A percentile compares a stretch with the other conserved stretches of the same genome.
Evolutionary conservation across 1,140 invertebrate species (phyloP).

Genomic region (Drosophila ironensis): DNA sequence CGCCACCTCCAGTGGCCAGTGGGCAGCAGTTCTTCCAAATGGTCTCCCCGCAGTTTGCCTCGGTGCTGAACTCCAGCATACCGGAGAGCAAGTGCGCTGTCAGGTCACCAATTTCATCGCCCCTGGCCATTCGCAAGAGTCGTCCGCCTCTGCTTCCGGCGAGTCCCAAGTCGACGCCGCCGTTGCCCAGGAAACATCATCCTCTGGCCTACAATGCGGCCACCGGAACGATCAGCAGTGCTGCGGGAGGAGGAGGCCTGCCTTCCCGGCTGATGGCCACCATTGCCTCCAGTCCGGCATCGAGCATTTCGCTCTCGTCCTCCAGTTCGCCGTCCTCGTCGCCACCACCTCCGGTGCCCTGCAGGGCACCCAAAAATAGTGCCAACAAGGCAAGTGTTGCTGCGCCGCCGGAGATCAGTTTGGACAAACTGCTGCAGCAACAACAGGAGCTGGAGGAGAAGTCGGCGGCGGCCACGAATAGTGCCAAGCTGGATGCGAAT

Average conservation of each 20-base stretch:
- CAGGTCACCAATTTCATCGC: slow-evolving; percentile 70
- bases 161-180: slow-evolving; percentile 77
- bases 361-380: slow-evolving; percentile 63
- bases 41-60: slow-evolving; percentile 70
- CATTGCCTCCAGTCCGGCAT: slow-evolving; percentile 62
- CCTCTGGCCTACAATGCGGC: slow-evolving; percentile 70
- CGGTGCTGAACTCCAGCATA: slow-evolving; percentile 67
- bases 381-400: not conserved
- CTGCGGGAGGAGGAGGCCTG: slow-evolving; percentile 35
- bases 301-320: slow-evolving; percentile 71
- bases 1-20: slow-evolving; percentile 41
- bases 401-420: slow-evolving; percentile 40
- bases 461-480: slow-evolving; percentile 60
- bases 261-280: slow-evolving; percentile 61
- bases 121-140: slow-evolving; percentile 63
- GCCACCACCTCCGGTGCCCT: slow-evolving; percentile 69
- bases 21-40: slow-evolving; percentile 71
- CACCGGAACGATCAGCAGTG: slow-evolving; percentile 61
- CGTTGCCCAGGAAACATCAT: slow-evolving; percentile 67
- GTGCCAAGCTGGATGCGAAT: slow-evolving; percentile 72
- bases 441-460: slow-evolving; percentile 73
- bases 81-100: slow-evolving; percentile 62
- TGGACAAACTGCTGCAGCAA: slow-evolving; percentile 70
- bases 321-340: slow-evolving; percentile 75
- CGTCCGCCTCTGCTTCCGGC: slow-evolving; percentile 50